Percentiles rank a stretch among this genome's conserved stretches.
Evolutionary conservation across 2,113 vertebrate genomes (phyloP).

Genomic region (Vulpes ferrilata): DNA sequence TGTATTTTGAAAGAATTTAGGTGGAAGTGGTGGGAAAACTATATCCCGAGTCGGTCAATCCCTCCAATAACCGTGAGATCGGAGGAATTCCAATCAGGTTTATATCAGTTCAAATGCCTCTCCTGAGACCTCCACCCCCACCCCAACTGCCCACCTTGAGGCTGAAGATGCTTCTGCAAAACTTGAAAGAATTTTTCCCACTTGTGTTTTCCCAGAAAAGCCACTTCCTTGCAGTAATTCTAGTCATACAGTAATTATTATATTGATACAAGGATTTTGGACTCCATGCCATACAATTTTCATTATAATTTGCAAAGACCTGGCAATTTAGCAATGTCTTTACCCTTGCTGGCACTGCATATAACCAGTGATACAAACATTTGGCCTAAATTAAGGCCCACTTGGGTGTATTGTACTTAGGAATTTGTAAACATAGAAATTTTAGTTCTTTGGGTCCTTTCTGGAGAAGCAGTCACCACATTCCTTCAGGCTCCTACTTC

Average conservation of each 20-base stretch:
- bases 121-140: background rate
- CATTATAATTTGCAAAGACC: conserved; percentile 65
- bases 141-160: background rate
- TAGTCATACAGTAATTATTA: conserved; percentile 43
- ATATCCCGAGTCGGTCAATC: background rate
- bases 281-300: conserved; percentile 33
- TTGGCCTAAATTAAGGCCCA: background rate
- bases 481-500: background rate
- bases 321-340: conserved; percentile 65
- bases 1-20: conserved; percentile 1
- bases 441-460: background rate
- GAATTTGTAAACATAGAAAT: conserved; percentile 57
- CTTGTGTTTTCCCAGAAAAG: conserved; percentile 58
- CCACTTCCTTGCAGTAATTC: conserved; percentile 60
- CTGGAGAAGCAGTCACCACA: background rate
- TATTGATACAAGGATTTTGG: conserved; percentile 67
- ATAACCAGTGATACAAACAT: background rate
- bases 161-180: background rate
- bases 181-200: background rate
- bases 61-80: background rate
- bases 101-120: background rate
- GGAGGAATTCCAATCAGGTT: background rate
- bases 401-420: background rate
- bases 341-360: background rate
- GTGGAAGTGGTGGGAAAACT: background rate